Evolutionary conservation across 92 coral and sea anemone species (phyloP).

Genomic region (Meandrina meandrites): DNA sequence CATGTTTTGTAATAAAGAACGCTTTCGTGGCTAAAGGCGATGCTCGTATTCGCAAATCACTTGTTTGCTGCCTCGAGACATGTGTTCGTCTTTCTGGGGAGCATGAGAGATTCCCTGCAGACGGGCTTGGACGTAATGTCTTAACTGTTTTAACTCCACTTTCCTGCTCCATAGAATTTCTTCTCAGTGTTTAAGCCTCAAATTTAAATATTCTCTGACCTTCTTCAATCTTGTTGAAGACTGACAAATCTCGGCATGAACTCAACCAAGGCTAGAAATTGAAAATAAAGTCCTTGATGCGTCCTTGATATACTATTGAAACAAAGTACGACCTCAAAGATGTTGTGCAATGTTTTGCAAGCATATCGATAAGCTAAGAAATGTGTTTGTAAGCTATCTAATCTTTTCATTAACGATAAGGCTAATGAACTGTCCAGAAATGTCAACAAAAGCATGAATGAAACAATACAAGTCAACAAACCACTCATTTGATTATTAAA

Average conservation of each 20-base stretch:
- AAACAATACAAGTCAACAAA: constrained; percentile 16
- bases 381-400: not conserved
- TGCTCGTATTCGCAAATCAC: not conserved
- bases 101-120: not conserved
- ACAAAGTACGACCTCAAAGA: not conserved
- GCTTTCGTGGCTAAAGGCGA: not conserved
- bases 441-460: constrained; percentile 8
- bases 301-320: not conserved
- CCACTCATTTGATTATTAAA: constrained; percentile 19
- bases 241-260: not conserved
- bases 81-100: not conserved
- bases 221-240: not conserved
- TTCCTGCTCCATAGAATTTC: not conserved
- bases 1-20: not conserved
- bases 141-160: not conserved
- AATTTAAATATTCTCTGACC: not conserved
- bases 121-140: not conserved
- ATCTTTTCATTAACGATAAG: not conserved
- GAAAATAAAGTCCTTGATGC: not conserved
- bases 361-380: constrained; percentile 1
- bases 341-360: not conserved
- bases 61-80: not conserved
- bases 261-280: not conserved
- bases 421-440: constrained; percentile 22
- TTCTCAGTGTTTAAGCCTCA: not conserved